A percentile compares a stretch with the other conserved stretches of the same genome.
Conservation (phyloP, 2,113 vertebrate species). For the Oplegnathus fasciatus region DNA sequence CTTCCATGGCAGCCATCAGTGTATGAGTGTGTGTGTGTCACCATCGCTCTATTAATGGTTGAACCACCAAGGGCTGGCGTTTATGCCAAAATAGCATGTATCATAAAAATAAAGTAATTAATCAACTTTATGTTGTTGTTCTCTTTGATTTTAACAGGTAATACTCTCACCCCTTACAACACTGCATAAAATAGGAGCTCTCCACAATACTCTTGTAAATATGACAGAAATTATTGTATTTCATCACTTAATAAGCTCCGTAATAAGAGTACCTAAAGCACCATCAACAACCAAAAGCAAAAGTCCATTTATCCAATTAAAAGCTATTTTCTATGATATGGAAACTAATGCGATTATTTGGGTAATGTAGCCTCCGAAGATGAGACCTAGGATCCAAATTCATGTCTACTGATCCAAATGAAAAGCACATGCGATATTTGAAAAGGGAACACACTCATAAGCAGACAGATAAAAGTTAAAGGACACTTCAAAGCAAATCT, state of each 20-base stretch:
- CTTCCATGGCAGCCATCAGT: no score
- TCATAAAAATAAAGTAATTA: neutral
- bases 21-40: neutral
- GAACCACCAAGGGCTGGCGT: neutral
- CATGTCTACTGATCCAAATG: neutral
- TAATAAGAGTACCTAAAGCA: neutral
- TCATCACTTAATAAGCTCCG: neutral
- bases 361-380: neutral
- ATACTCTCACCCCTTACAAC: neutral
- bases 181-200: neutral
- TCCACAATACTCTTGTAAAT: neutral
- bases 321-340: neutral
- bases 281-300: neutral
- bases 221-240: neutral
- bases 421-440: neutral
- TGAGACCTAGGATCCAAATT: neutral
- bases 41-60: neutral
- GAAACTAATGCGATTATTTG: neutral
- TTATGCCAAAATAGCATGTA: neutral
- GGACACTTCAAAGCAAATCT: neutral
- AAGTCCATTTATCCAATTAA: neutral
- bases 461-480: neutral
- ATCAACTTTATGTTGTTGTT: neutral
- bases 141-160: neutral
- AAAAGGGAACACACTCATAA: neutral